phyloP scores from a whole-genome alignment of 2,113 vertebrate species.

The Tyrannus savana region DNA sequence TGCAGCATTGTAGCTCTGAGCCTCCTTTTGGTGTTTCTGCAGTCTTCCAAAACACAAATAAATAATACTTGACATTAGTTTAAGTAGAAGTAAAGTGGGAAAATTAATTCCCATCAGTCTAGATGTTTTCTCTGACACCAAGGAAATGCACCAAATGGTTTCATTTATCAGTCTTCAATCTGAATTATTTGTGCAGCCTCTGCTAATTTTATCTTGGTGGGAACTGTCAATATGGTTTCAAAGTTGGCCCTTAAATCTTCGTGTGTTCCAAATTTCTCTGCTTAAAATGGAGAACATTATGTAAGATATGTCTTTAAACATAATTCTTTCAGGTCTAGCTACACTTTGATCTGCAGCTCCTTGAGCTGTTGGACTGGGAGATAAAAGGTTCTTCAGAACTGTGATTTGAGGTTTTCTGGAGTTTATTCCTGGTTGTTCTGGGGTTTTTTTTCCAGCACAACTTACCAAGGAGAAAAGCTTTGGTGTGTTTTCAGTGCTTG shows the following conservation, averaged over 20 bases:
- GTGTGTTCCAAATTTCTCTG: background rate
- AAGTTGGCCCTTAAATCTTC: background rate
- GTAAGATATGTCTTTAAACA: background rate
- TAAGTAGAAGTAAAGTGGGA: background rate
- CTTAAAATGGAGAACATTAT: background rate
- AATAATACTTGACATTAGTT: background rate
- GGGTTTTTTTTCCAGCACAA: background rate
- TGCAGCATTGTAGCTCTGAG: background rate
- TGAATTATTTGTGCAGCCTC: background rate
- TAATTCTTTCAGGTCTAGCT: background rate
- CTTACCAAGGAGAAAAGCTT: background rate
- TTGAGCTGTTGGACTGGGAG: background rate
- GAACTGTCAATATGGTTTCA: background rate
- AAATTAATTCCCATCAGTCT: background rate
- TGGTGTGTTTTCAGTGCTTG: background rate
- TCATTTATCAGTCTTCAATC: background rate
- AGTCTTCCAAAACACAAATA: background rate
- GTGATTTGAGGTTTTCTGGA: background rate
- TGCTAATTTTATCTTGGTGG: background rate
- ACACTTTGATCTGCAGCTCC: conserved; percentile 25
- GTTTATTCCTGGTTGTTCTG: background rate
- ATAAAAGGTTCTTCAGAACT: conserved; percentile 27
- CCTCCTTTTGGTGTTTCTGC: background rate
- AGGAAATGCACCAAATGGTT: background rate
- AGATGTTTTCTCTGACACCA: background rate